phyloP scores from a whole-genome alignment of 2,113 vertebrate genomes.

The Kryptolebias marmoratus region DNA sequence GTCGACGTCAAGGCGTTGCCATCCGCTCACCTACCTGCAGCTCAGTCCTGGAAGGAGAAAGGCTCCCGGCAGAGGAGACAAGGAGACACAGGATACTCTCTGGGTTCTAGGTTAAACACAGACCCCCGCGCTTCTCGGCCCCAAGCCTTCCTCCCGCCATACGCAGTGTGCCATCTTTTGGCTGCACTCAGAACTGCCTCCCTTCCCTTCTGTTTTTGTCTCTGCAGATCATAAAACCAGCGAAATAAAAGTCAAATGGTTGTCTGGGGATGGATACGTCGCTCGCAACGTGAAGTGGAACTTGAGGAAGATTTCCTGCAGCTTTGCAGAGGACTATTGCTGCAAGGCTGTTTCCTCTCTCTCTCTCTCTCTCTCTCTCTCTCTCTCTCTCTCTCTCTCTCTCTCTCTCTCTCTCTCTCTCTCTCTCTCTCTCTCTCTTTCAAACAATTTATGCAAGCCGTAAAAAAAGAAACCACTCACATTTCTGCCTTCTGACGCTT shows the following conservation, averaged over 20 bases:
- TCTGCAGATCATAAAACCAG: conserved; percentile 71
- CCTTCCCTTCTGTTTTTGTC: background rate
- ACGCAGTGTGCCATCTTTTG: conserved; percentile 82
- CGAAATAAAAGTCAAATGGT: conserved; percentile 71
- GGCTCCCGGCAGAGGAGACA: conserved; percentile 73
- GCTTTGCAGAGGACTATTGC: conserved; percentile 59
- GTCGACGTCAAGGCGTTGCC: conserved; percentile 64
- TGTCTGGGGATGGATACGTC: conserved; percentile 72
- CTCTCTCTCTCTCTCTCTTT: conserved; percentile 25
- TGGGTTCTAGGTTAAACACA: conserved; percentile 77
- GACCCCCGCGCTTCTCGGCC: conserved; percentile 45
- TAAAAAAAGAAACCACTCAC: conserved; percentile 46
- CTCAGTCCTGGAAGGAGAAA: conserved; percentile 63
- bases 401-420: background rate
- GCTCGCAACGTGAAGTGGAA: conserved; percentile 73
- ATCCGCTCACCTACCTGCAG: conserved; percentile 63
- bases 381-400: conserved; percentile 31
- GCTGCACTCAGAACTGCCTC: conserved; percentile 55
- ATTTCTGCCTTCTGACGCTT: conserved; percentile 64
- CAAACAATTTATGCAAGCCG: conserved; percentile 66
- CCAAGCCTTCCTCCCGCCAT: conserved; percentile 55
- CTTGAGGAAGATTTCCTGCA: conserved; percentile 70
- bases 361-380: conserved; percentile 6
- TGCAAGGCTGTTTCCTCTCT: conserved; percentile 38
- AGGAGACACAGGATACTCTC: conserved; percentile 68